These are phyloP conservation scores for Trichechus manatus DNA, from an alignment of 2,113 vertebrate species.

Conservation along the genomic window DNA sequence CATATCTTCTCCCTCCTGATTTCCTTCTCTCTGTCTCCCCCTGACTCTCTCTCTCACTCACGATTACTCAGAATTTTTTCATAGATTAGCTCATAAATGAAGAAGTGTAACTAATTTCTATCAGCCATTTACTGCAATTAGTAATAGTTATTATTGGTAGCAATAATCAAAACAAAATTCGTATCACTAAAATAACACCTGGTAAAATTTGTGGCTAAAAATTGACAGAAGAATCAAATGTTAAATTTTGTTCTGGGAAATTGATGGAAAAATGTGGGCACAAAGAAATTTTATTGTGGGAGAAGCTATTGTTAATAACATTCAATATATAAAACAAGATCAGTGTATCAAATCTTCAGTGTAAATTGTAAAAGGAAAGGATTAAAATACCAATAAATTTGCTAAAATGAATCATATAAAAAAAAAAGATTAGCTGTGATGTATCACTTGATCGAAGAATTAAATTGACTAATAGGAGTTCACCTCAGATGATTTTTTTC, in stretches of 20 bases:
- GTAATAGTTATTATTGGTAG: not conserved
- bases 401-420: slow-evolving; percentile 11
- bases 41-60: not conserved
- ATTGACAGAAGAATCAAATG: slow-evolving; percentile 21
- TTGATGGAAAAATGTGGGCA: not conserved
- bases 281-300: not conserved
- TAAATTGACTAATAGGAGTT: slow-evolving; percentile 13
- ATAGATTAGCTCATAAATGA: not conserved
- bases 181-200: not conserved
- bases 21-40: not conserved
- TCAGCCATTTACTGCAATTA: not conserved
- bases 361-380: slow-evolving; percentile 37
- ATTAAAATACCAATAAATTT: slow-evolving; percentile 38
- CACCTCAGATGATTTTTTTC: not conserved
- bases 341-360: not conserved
- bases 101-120: not conserved
- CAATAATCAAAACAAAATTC: not conserved
- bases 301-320: slow-evolving; percentile 36
- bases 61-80: not conserved
- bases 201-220: slow-evolving; percentile 39
- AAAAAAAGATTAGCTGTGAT: slow-evolving; percentile 21
- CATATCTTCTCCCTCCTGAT: not conserved
- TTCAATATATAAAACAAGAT: not conserved
- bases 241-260: slow-evolving; percentile 18
- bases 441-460: not conserved